A percentile compares a stretch with the other conserved stretches of the same genome.
phyloP scores from a whole-genome alignment of 1,140 invertebrate species.

The Dendrolimus punctatus region DNA sequence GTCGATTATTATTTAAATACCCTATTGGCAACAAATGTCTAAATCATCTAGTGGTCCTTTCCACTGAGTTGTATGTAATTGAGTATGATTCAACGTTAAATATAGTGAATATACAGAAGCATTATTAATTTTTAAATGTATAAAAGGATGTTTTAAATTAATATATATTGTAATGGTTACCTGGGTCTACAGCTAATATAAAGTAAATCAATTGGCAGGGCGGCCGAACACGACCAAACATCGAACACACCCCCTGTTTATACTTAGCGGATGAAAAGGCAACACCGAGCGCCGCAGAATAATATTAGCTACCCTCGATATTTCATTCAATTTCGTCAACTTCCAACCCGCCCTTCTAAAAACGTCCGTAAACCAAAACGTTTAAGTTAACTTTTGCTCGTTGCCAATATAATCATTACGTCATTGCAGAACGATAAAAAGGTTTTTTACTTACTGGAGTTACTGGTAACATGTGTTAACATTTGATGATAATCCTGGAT shows the following conservation, averaged over 20 bases:
- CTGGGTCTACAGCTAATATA: conserved; percentile 26
- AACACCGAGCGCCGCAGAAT: conserved; percentile 67
- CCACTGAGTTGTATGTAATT: no score
- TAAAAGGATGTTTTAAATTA: no score
- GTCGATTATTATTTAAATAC: no score
- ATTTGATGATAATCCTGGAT: conserved; percentile 70
- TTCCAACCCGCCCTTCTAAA: conserved; percentile 17
- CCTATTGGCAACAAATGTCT: no score
- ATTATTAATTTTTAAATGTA: no score
- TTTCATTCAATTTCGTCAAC: conserved; percentile 46
- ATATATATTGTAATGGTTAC: no score
- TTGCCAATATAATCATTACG: conserved; percentile 14
- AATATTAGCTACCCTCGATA: conserved; percentile 69
- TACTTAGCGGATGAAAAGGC: conserved; percentile 70
- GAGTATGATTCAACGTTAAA: no score
- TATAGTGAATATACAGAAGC: no score
- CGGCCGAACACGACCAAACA: conserved; percentile 58
- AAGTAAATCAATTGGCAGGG: conserved; percentile 60
- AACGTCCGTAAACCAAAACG: conserved; percentile 7
- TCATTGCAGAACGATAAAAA: conserved; percentile 18
- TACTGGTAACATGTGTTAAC: conserved; percentile 71
- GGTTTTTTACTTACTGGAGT: conserved; percentile 67
- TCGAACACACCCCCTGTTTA: conserved; percentile 66
- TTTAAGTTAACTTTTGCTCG: background rate
- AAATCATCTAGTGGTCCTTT: no score